phyloP scores from a whole-genome alignment of 1,140 invertebrate species.

The Panagrolaimus sp. region DNA sequence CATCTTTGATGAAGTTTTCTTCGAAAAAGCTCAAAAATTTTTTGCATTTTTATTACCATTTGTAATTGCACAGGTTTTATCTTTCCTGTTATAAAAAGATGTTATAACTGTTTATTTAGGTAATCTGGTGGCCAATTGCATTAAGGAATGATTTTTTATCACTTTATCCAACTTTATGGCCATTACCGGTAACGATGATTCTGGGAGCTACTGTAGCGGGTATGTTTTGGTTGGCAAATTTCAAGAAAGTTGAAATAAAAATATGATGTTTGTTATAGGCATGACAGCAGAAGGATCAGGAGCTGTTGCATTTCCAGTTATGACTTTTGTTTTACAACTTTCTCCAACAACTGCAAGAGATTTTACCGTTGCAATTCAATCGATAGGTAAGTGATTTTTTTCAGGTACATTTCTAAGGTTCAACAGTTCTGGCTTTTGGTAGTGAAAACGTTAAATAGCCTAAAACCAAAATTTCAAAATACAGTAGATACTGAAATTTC shows the following conservation, averaged over 20 bases:
- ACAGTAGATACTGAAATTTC: too few species aligned
- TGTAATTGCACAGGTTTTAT: too few species aligned
- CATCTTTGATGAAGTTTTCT: too few species aligned
- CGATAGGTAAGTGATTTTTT: constrained; percentile 28
- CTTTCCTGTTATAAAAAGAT: too few species aligned
- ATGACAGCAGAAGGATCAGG: constrained; percentile 16
- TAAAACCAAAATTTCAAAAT: too few species aligned
- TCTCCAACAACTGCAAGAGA: constrained; percentile 30
- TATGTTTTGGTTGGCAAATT: constrained; percentile 16
- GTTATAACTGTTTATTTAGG: too few species aligned
- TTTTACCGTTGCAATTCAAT: constrained; percentile 36
- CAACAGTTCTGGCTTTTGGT: too few species aligned
- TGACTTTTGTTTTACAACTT: constrained; percentile 38
- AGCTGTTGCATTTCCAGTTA: constrained; percentile 26
- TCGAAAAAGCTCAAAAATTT: too few species aligned
- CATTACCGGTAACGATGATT: constrained; percentile 39
- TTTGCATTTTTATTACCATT: too few species aligned
- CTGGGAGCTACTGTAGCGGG: constrained; percentile 29
- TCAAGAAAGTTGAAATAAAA: constrained; percentile 29
- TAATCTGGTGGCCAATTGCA: constrained; percentile 33
- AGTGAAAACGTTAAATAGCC: too few species aligned
- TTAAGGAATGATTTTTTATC: constrained; percentile 27
- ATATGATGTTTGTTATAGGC: constrained; percentile 29
- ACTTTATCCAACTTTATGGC: constrained; percentile 33
- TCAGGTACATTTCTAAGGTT: too few species aligned